A percentile compares a stretch with the other conserved stretches of the same genome.
Evolutionary conservation across 2,797 vertebrate species (phyloP).

Genomic region (Rhinophrynus dorsalis): DNA sequence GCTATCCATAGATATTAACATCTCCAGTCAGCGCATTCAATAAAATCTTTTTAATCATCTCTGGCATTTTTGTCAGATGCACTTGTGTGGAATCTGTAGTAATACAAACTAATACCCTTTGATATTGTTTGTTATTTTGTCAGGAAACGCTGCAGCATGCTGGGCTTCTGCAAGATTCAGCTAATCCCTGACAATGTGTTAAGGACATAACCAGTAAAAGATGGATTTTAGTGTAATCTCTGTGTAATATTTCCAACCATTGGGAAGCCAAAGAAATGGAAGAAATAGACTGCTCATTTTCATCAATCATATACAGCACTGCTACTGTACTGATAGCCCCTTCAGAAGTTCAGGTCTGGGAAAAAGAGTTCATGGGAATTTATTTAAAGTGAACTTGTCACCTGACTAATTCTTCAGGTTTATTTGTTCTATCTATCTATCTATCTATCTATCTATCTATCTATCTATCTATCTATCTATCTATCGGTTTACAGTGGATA

Average conservation of each 20-base stretch:
- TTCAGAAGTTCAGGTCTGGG: background rate
- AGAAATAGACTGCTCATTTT: no score
- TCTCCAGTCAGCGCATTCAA: constrained; percentile 3
- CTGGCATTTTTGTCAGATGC: background rate
- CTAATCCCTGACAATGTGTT: background rate
- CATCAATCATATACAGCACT: no score
- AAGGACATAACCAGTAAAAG: background rate
- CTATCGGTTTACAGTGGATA: no score
- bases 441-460: no score
- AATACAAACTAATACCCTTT: constrained; percentile 1
- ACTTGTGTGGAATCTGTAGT: constrained; percentile 5
- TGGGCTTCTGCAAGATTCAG: background rate
- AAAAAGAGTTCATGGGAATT: background rate
- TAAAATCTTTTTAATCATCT: constrained; percentile 3
- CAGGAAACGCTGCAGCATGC: background rate
- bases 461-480: no score
- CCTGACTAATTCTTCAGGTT: background rate
- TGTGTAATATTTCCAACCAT: no score
- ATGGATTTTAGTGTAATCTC: no score
- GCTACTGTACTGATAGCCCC: no score
- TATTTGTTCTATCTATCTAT: no score
- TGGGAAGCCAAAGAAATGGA: no score
- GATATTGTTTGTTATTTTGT: background rate
- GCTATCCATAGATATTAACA: constrained; percentile 13
- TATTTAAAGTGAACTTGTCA: no score